Evolutionary conservation across 1,140 invertebrate genomes (phyloP).

Genomic region (Battus philenor): DNA sequence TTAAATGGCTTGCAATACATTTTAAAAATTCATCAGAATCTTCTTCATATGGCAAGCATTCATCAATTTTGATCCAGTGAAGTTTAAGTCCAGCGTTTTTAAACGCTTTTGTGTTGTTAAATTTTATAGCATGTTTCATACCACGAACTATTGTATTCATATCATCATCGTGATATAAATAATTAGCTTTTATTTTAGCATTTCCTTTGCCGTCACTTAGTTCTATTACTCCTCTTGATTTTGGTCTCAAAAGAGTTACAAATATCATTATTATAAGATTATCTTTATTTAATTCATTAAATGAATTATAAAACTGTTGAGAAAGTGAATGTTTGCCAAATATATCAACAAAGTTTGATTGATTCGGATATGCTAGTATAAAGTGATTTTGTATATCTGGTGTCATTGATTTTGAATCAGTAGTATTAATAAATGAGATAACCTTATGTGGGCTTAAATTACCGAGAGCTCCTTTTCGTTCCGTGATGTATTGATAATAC

Average conservation of each 20-base stretch:
- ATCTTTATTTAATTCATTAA: conserved; percentile 77
- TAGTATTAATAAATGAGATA: conserved; percentile 3
- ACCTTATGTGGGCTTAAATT: not conserved
- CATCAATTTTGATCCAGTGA: conserved; percentile 48
- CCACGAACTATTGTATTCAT: conserved; percentile 85
- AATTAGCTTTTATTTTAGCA: conserved; percentile 92
- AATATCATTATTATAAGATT: conserved; percentile 85
- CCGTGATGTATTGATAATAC: conserved; percentile 1
- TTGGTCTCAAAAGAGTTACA: conserved; percentile 87
- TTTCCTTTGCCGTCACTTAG: conserved; percentile 89
- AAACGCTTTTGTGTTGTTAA: conserved; percentile 75
- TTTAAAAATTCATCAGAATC: conserved; percentile 80
- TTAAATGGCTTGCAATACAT: conserved; percentile 44
- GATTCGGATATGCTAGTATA: not conserved
- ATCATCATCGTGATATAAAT: conserved; percentile 85
- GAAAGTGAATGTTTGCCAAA: conserved; percentile 13
- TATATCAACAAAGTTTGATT: not conserved
- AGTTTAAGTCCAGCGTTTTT: conserved; percentile 60
- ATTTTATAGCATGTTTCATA: conserved; percentile 78
- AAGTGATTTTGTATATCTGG: conserved; percentile 12
- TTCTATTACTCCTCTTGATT: conserved; percentile 84
- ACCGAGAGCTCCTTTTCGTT: not conserved
- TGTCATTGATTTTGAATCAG: not conserved
- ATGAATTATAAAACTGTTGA: conserved; percentile 39
- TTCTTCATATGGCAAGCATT: conserved; percentile 76